Conservation (phyloP, 1,140 invertebrate species). For the Drosophila pandora region DNA sequence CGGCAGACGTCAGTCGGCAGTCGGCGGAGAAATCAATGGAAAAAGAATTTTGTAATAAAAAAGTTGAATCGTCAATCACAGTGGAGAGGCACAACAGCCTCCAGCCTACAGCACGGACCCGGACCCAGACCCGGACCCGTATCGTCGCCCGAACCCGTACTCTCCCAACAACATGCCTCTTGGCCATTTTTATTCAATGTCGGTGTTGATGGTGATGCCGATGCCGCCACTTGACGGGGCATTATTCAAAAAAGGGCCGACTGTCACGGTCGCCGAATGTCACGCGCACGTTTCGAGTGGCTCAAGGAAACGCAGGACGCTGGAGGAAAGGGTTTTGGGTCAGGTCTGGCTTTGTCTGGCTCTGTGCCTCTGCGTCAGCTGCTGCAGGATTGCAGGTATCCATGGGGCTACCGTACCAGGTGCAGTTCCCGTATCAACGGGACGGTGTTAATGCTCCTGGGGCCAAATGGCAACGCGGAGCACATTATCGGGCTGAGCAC, state of each 20-base stretch:
- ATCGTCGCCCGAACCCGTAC: background rate
- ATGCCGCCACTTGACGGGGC: conserved; percentile 69
- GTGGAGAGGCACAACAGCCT: conserved; percentile 18
- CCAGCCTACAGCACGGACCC: background rate
- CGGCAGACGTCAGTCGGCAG: background rate
- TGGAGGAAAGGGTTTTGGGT: background rate
- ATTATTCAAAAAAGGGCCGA: conserved; percentile 68
- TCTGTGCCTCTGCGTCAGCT: background rate
- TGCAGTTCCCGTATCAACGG: conserved; percentile 3
- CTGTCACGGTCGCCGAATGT: conserved; percentile 73
- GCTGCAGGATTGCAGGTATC: conserved; percentile 17
- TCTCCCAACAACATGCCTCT: background rate
- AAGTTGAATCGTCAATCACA: conserved; percentile 74
- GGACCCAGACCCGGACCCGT: conserved; percentile 1
- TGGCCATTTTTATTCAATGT: conserved; percentile 2
- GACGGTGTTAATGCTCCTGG: conserved; percentile 39
- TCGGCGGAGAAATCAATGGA: conserved; percentile 50
- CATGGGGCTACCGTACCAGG: background rate
- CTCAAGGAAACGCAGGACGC: conserved; percentile 34
- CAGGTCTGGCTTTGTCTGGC: conserved; percentile 17
- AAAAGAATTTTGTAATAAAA: conserved; percentile 50
- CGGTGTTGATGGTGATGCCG: conserved; percentile 32
- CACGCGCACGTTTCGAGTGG: conserved; percentile 71
- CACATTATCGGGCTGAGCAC: conserved; percentile 44
- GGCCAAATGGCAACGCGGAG: conserved; percentile 36